phyloP scores from a whole-genome alignment of 2,888 invertebrate species.

The Zhuqinia jingwanae region DNA sequence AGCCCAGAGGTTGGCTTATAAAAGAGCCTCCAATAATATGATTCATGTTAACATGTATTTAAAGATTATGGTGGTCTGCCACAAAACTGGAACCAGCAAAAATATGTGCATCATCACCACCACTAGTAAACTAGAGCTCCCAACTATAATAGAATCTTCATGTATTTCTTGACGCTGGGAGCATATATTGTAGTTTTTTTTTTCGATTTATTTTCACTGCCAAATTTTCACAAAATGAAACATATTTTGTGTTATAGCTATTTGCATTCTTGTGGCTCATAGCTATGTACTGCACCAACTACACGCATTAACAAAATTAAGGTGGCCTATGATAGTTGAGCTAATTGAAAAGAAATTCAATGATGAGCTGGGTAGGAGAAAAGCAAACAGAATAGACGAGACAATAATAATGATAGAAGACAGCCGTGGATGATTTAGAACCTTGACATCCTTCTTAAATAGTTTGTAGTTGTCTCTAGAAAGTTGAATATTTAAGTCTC shows the following conservation, averaged over 20 bases:
- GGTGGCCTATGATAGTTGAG: neutral
- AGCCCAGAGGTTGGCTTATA: neutral
- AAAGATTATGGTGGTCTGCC: neutral
- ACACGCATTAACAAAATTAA: too few species aligned
- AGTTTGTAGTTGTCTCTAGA: neutral
- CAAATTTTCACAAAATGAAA: slow-evolving; percentile 7
- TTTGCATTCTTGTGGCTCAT: neutral
- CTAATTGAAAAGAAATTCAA: neutral
- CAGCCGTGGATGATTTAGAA: slow-evolving; percentile 40
- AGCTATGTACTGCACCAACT: neutral
- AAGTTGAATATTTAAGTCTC: neutral
- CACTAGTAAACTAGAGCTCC: too few species aligned
- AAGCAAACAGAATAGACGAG: neutral
- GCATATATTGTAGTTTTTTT: slow-evolving; percentile 33
- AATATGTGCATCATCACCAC: too few species aligned
- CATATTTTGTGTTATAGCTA: neutral
- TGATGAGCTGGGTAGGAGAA: too few species aligned
- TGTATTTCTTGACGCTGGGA: neutral
- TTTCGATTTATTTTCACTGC: slow-evolving; percentile 25
- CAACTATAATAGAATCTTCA: neutral
- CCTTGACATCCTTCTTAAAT: slow-evolving; percentile 23
- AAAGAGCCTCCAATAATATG: neutral
- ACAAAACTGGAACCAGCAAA: slow-evolving; percentile 9
- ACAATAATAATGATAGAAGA: slow-evolving; percentile 10
- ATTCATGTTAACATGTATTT: neutral